Base-by-base conservation (phyloP, 2,888 invertebrate species). In the Entomobrya multifasciata region DNA sequence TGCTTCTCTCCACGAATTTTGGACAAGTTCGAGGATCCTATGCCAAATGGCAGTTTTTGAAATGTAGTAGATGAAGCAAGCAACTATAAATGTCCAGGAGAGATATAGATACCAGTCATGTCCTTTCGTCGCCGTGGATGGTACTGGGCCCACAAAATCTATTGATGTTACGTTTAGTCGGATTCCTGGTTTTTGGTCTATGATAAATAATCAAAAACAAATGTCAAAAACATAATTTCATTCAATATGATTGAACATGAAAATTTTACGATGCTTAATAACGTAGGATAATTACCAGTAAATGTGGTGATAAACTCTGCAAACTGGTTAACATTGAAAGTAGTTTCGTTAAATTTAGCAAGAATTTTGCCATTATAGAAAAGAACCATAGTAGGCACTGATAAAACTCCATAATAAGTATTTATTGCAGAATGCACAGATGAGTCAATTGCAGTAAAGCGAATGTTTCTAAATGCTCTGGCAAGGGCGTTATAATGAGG, bases 401-500 rank as follows among this genome's bases (percentile, higher is more conserved):
- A 97, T 10, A 97, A 95, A 86, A 98, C 96, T 11, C 98, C 98
- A 93, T 96, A 97, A 91, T 97, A 96, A 0, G 97, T 96, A 93
- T 97, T 98, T 74, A 97, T 89, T 10, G 93, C 92, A 47, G 91
- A 72, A 80, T 90, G 82, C 22, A 87, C 49, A 3, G 88, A 88
- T 1, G 88, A 88, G 82, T 99, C 98, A 20, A 99, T 95, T 1
- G 97, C 98, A 11, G 97, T 96, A 92, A 98, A 95, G 93, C 96
- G 96, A 0, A 99, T 94, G 91, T 95, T 95, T 0, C 97, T 97
- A 93, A 96, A 99, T 3, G 96, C 95, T 91, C 97, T 94, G 0
- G 98, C 96, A 30, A 99, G 92, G 0, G 98, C 96, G 93, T 99
- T 99, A 92, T 96, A 97, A 92, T 97, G 95, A 6, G 97, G 97